A percentile compares a stretch with the other conserved stretches of the same genome.
These are phyloP conservation scores for Corapipo altera DNA, from an alignment of 2,113 vertebrate species.

Conservation along the genomic window DNA sequence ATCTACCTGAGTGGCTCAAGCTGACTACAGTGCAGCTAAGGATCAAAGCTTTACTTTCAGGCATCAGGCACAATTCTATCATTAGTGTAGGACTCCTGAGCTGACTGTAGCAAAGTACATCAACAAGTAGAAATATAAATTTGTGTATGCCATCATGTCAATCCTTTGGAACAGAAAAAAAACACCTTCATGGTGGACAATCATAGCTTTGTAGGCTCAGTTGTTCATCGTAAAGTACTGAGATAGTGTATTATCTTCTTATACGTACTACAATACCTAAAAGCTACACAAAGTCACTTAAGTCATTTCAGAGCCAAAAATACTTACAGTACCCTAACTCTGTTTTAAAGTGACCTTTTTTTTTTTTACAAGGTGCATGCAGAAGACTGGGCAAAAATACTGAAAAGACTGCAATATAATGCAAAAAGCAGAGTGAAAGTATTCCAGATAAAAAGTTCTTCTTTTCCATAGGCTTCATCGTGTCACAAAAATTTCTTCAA, in stretches of 20 bases:
- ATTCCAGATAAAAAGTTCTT: not conserved
- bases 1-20: not conserved
- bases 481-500: not conserved
- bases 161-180: not conserved
- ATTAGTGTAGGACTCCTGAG: not conserved
- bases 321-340: not conserved
- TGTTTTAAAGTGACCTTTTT: not conserved
- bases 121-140: not conserved
- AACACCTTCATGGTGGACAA: not conserved
- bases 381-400: not conserved
- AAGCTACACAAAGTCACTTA: not conserved
- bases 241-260: not conserved
- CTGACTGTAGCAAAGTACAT: not conserved
- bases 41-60: conserved; percentile 45
- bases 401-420: not conserved
- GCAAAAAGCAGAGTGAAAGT: not conserved
- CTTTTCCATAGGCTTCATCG: not conserved
- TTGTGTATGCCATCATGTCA: not conserved
- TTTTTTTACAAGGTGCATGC: not conserved
- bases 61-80: not conserved
- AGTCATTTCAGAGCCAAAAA: not conserved
- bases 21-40: not conserved
- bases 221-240: not conserved
- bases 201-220: not conserved
- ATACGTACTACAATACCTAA: not conserved